Percentiles rank a stretch among this genome's conserved stretches.
These are phyloP conservation scores for Crocallis elinguaria DNA, from an alignment of 2,888 invertebrate species.

Conservation along the genomic window DNA sequence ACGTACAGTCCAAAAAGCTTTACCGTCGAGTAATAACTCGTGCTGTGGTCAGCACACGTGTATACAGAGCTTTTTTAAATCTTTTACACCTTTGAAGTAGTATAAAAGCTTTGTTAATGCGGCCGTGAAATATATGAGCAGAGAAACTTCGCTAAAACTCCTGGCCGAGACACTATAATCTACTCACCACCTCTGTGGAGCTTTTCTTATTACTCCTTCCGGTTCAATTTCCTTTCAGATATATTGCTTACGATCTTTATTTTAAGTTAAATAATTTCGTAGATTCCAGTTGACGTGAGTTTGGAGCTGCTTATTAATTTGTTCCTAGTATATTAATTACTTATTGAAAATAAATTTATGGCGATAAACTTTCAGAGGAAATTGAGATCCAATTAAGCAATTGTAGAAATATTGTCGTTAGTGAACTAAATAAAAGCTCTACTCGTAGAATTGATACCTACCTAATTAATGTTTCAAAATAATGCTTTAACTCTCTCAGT, in stretches of 20 bases:
- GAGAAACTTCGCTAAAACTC: conserved; percentile 41
- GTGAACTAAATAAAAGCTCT: no score
- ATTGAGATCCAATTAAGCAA: no score
- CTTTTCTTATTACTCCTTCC: conserved; percentile 47
- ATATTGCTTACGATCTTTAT: conserved; percentile 3
- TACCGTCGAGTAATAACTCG: no score
- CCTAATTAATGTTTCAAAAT: no score
- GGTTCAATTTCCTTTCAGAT: conserved; percentile 31
- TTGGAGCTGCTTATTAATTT: background rate
- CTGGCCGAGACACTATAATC: conserved; percentile 28
- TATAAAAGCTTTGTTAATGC: conserved; percentile 53
- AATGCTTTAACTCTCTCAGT: no score
- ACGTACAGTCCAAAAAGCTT: no score
- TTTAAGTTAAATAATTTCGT: background rate
- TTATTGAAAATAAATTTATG: no score
- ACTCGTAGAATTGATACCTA: no score
- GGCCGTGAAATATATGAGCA: conserved; percentile 52
- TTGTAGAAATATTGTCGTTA: no score
- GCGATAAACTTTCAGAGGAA: no score
- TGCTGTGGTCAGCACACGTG: background rate
- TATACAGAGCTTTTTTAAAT: conserved; percentile 31
- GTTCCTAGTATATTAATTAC: no score
- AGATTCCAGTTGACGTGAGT: background rate
- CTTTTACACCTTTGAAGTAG: conserved; percentile 40
- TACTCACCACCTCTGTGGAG: conserved; percentile 25